Evolutionary conservation across 2,113 vertebrate genomes (phyloP).

Genomic region (Leptobrachium ailaonicum): DNA sequence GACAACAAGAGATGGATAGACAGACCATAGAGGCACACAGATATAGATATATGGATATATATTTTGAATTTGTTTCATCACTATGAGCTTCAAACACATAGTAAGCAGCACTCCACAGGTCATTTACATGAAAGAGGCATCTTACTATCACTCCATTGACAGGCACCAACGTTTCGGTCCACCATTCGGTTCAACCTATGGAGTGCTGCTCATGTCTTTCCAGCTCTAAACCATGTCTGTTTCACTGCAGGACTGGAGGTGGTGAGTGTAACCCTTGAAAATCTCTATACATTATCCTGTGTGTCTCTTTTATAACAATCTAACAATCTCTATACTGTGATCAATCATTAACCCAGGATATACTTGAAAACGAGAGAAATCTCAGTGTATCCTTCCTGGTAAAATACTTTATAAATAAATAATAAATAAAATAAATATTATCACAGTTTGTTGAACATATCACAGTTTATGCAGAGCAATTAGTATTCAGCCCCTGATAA

Average conservation of each 20-base stretch:
- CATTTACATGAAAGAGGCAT: conserved; percentile 44
- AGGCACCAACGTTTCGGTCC: conserved; percentile 51
- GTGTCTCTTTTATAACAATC: neutral
- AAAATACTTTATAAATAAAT: too few species aligned
- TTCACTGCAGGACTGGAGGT: conserved; percentile 49
- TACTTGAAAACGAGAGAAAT: too few species aligned
- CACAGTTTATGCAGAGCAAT: neutral
- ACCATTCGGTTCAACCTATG: conserved; percentile 49
- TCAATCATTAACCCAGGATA: neutral
- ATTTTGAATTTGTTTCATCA: conserved; percentile 1
- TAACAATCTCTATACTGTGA: neutral
- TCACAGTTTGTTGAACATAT: neutral
- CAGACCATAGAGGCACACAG: neutral
- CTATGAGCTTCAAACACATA: conserved; percentile 39
- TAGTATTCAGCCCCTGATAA: too few species aligned
- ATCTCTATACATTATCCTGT: conserved; percentile 30
- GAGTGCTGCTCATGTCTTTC: conserved; percentile 50
- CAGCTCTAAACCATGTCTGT: conserved; percentile 51
- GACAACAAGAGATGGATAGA: too few species aligned
- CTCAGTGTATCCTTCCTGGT: too few species aligned
- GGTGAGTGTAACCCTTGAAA: conserved; percentile 42
- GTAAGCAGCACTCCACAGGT: conserved; percentile 46
- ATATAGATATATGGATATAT: neutral
- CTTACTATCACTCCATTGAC: conserved; percentile 48
- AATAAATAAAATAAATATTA: neutral